Conservation (phyloP, 2,113 vertebrate genomes). For the Larimichthys crocea region DNA sequence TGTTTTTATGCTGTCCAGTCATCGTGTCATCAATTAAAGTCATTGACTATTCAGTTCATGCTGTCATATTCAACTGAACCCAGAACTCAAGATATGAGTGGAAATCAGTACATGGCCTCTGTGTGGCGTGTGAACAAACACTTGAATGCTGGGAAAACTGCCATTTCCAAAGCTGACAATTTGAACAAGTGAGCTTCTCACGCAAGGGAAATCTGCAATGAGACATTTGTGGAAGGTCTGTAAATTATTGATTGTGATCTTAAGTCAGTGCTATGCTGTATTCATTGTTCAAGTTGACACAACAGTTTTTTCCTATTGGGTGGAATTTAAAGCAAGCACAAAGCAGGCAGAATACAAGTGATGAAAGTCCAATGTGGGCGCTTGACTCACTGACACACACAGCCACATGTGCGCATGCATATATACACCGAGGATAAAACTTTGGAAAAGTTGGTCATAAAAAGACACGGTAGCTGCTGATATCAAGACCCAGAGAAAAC, state of each 20-base stretch:
- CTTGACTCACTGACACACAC: not conserved
- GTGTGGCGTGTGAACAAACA: constrained; percentile 14
- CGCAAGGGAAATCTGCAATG: constrained; percentile 44
- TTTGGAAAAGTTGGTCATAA: not conserved
- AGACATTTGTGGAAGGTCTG: constrained; percentile 53
- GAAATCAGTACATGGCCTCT: not conserved
- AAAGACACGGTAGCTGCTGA: not conserved
- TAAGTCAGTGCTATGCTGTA: constrained; percentile 44
- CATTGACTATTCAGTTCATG: not conserved
- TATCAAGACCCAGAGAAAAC: not conserved
- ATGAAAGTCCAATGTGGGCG: constrained; percentile 11
- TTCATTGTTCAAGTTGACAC: constrained; percentile 44
- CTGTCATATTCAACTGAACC: constrained; percentile 23
- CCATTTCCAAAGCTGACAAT: not conserved
- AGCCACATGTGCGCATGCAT: not conserved
- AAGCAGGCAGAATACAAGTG: constrained; percentile 2
- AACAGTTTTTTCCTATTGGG: constrained; percentile 27
- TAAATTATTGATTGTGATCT: constrained; percentile 66
- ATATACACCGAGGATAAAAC: not conserved
- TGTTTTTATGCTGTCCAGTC: not conserved
- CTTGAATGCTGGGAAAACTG: constrained; percentile 2
- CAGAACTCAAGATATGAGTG: constrained; percentile 4
- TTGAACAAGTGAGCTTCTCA: constrained; percentile 43
- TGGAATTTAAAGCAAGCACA: constrained; percentile 47
- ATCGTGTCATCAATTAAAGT: not conserved